These are phyloP conservation scores for Pogonus chalceus DNA, from an alignment of 1,140 invertebrate genomes.

Conservation along the genomic window DNA sequence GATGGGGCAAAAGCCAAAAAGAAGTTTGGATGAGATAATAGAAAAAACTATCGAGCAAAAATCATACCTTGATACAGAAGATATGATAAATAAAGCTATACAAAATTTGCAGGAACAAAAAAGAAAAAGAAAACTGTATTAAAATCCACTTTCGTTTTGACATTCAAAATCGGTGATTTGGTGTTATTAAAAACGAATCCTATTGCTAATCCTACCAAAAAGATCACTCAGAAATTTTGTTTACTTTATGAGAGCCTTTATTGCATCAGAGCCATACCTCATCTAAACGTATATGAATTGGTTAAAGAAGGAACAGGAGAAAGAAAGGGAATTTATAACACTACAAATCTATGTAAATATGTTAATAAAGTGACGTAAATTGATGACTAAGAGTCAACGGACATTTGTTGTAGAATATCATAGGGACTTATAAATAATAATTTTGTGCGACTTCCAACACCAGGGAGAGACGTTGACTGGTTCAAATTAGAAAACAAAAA, in stretches of 20 bases:
- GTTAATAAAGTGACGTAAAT: too few relatives aligned
- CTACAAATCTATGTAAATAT: not conserved
- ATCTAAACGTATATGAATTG: conserved; percentile 18
- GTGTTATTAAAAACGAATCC: not conserved
- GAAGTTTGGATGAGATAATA: conserved; percentile 4
- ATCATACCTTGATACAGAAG: not conserved
- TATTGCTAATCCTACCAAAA: conserved; percentile 12
- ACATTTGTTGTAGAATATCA: too few relatives aligned
- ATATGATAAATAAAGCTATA: too few relatives aligned
- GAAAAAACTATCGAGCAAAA: not conserved
- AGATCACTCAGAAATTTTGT: conserved; percentile 19
- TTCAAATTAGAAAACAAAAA: too few relatives aligned
- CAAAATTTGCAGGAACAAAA: too few relatives aligned
- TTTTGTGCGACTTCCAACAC: too few relatives aligned
- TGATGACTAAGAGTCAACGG: too few relatives aligned
- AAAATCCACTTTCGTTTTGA: too few relatives aligned
- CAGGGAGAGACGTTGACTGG: too few relatives aligned
- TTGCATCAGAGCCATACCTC: conserved; percentile 19
- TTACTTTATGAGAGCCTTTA: conserved; percentile 21
- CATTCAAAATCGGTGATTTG: not conserved
- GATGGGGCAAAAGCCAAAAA: conserved; percentile 23
- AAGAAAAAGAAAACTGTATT: too few relatives aligned
- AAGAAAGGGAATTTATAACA: not conserved
- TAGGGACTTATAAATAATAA: too few relatives aligned
- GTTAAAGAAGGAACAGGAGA: not conserved